Percentiles rank a stretch among this genome's conserved stretches.
Evolutionary conservation across 2,113 vertebrate species (phyloP).

Genomic region (Fregetta grallaria): DNA sequence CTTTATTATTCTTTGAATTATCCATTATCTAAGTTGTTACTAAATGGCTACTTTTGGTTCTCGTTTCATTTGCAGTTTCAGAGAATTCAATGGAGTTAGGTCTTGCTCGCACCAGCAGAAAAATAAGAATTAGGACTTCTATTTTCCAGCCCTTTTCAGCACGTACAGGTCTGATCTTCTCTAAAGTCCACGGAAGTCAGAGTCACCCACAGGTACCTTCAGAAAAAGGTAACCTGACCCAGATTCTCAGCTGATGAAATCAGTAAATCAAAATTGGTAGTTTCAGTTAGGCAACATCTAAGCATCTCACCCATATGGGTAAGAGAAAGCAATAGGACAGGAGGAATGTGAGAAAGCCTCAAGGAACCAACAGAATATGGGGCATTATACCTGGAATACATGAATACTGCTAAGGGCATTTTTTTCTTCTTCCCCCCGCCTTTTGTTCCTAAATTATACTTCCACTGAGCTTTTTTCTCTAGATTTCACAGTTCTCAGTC

Average conservation of each 20-base stretch:
- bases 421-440: not conserved
- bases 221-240: not conserved
- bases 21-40: not conserved
- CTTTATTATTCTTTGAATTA: not conserved
- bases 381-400: not conserved
- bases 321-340: not conserved
- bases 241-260: not conserved
- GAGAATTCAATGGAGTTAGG: not conserved
- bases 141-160: not conserved
- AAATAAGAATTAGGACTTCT: not conserved
- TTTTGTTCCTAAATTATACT: not conserved
- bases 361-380: not conserved
- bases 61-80: not conserved
- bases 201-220: not conserved
- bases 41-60: not conserved
- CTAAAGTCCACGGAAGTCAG: not conserved
- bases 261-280: not conserved
- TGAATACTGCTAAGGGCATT: not conserved
- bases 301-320: not conserved
- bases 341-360: not conserved
- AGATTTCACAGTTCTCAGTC: not conserved
- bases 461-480: not conserved
- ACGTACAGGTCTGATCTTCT: not conserved
- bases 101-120: not conserved
- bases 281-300: not conserved